These are phyloP conservation scores for Clavelina lepadiformis DNA, from an alignment of 23 tunicate species.

Conservation along the genomic window DNA sequence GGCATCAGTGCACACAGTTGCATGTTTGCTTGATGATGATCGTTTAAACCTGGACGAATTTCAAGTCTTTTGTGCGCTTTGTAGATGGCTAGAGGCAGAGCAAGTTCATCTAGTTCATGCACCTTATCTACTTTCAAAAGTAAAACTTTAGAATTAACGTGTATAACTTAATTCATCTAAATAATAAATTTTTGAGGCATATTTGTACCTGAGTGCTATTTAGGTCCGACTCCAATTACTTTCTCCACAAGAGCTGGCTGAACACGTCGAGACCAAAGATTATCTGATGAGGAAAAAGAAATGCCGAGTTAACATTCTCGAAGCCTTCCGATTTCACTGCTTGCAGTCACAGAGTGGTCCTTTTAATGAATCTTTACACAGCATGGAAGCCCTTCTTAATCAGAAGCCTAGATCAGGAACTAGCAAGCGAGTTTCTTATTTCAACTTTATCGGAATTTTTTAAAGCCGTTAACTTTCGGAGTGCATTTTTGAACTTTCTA, in stretches of 20 bases:
- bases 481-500: not conserved
- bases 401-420: slow-evolving; percentile 28
- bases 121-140: slow-evolving; percentile 83
- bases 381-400: slow-evolving; percentile 3
- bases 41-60: slow-evolving; percentile 67
- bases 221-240: slow-evolving; percentile 66
- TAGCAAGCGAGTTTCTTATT: slow-evolving; percentile 10
- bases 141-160: no score
- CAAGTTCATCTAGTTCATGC: slow-evolving; percentile 81
- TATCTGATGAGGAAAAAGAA: slow-evolving; percentile 87
- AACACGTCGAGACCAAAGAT: slow-evolving; percentile 80
- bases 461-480: no score
- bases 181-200: not conserved
- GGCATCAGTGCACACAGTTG: slow-evolving; percentile 79
- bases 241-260: slow-evolving; percentile 69
- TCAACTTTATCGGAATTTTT: not conserved
- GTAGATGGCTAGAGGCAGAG: slow-evolving; percentile 85
- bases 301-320: slow-evolving; percentile 70
- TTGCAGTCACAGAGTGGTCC: slow-evolving; percentile 29
- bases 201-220: not conserved
- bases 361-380: not conserved
- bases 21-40: slow-evolving; percentile 74
- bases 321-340: slow-evolving; percentile 84
- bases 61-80: slow-evolving; percentile 56
- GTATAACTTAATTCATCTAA: not conserved